Evolutionary conservation across 2,888 invertebrate genomes (phyloP), one percentile per base, ranked within the genome.

Genomic region (Drosophila parthenogenetica): DNA sequence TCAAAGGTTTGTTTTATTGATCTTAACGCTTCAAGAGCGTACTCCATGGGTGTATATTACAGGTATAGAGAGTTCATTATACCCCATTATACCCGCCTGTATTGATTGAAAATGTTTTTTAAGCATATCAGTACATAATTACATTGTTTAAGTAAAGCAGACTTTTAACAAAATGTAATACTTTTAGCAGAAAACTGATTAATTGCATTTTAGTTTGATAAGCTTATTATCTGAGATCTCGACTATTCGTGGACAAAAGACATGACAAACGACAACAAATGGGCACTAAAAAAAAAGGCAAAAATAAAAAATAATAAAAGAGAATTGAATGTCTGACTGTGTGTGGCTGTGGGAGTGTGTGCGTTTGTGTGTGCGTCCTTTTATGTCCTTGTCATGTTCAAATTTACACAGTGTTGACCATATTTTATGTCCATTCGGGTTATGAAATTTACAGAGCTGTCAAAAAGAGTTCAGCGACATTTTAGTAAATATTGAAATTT

Each of bases 401-500:
- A 77, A 85, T 84, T 87, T 87, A 82, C 83, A 85, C 83, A 72
- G 78, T 82, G 88, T 84, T 84, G 88, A 86, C 83, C 83, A 88
- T 84, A 87, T 84, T 84, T 83, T 86, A 85, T 84, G 89, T 84
- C 74, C 87, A 74, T 84, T 81, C 85, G 76, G 85, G 84, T 87
- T 86, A 86, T 86, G 85, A 84, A 86, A 89, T 86, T 86, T 86
- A 84, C 85, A 87, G 85, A 87, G 89, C 87, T 89, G 85, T 86
- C 85, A 89, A 75, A 89, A 86, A 89, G 85, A 86, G 85, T 86
- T 86, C 89, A 87, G 82, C 89, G 86, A 89, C 86, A 87, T 89
- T 87, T 87, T 89, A 87, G 89, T 89, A 87, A 87, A 89, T 89
- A 87, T 89, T 89, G 86, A 87, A 89, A 87, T 87, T 89, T 89